Evolutionary conservation across 2,888 invertebrate genomes (phyloP).

Genomic region (Aphodius sticticus): DNA sequence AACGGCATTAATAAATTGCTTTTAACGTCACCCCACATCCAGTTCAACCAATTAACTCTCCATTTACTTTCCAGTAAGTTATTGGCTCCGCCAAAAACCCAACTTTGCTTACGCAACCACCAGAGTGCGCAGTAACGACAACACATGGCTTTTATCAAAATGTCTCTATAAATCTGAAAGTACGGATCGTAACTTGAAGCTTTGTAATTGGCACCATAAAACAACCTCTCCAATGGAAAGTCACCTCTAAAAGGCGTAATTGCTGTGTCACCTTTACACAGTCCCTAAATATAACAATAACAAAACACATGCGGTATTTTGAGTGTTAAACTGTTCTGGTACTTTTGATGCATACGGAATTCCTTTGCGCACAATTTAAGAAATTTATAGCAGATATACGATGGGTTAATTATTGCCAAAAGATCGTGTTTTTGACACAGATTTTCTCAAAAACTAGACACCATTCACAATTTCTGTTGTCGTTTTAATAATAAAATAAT

Average conservation of each 20-base stretch:
- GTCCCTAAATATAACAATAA: neutral
- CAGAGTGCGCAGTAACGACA: neutral
- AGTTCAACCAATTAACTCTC: neutral
- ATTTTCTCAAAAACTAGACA: too few species aligned
- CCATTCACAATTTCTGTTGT: too few species aligned
- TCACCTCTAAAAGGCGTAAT: neutral
- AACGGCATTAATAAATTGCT: neutral
- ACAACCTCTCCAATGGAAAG: neutral
- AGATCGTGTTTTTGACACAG: too few species aligned
- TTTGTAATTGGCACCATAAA: neutral
- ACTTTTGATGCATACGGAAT: too few species aligned
- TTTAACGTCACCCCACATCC: neutral
- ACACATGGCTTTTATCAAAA: neutral
- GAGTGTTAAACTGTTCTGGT: too few species aligned
- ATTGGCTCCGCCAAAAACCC: neutral
- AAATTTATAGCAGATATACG: too few species aligned
- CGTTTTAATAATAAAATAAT: too few species aligned
- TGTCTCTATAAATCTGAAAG: slow-evolving; percentile 4
- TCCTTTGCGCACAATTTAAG: too few species aligned
- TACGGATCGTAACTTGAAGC: neutral
- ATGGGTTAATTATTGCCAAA: too few species aligned
- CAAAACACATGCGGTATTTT: neutral
- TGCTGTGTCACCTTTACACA: neutral
- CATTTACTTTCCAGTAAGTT: neutral
- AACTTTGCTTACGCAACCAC: neutral